Evolutionary conservation across 2,113 vertebrate species (phyloP).

Genomic region (Chinchilla lanigera): DNA sequence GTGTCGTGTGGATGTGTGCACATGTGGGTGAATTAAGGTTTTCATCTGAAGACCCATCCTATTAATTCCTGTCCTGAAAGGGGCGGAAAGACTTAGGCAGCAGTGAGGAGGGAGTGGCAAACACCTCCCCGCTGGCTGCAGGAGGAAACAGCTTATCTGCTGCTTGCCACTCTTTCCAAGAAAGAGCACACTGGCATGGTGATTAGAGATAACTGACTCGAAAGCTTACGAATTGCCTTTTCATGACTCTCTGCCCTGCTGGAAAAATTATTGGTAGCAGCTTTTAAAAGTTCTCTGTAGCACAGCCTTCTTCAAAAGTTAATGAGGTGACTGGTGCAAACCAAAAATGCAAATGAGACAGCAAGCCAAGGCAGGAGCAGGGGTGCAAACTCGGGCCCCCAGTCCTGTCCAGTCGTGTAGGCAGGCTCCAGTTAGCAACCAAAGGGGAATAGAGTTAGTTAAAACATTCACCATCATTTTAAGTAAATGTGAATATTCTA

Average conservation of each 20-base stretch:
- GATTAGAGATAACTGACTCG: slow-evolving; percentile 48
- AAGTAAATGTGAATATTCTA: background rate
- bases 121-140: background rate
- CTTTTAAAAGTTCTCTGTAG: background rate
- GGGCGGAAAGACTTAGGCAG: background rate
- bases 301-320: background rate
- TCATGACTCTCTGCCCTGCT: background rate
- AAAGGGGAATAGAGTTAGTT: background rate
- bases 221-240: slow-evolving; percentile 7
- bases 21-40: background rate
- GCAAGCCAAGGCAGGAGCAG: background rate
- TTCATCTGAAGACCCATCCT: background rate
- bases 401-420: background rate
- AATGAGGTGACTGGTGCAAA: background rate
- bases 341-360: background rate
- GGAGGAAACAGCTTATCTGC: slow-evolving; percentile 70
- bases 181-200: background rate
- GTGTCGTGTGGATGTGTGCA: background rate
- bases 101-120: background rate
- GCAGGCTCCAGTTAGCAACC: background rate
- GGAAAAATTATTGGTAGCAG: background rate
- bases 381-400: no score
- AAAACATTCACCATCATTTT: background rate
- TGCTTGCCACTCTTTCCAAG: background rate
- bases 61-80: slow-evolving; percentile 33